Conservation (phyloP, 2,888 invertebrate species). For the Spilosoma lubricipeda region DNA sequence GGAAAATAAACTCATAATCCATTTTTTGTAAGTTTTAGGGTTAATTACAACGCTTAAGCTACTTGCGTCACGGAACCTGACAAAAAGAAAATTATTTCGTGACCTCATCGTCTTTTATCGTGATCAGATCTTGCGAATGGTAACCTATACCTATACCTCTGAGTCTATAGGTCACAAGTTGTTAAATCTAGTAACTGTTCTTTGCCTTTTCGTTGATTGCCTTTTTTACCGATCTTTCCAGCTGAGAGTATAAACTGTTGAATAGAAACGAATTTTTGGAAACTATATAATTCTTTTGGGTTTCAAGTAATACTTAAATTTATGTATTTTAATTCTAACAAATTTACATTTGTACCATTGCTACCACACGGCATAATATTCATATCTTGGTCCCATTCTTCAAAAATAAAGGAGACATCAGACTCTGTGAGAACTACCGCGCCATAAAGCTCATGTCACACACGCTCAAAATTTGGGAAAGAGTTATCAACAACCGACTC, state of each 20-base stretch:
- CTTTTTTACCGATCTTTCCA: neutral
- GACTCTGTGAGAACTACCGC: too few species aligned
- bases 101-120: neutral
- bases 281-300: neutral
- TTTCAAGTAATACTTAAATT: too few species aligned
- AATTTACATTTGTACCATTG: too few species aligned
- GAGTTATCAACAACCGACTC: too few species aligned
- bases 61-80: neutral
- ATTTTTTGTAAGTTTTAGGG: neutral
- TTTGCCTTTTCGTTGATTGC: neutral
- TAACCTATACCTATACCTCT: neutral
- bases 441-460: too few species aligned
- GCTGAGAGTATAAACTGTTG: too few species aligned
- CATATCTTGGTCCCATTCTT: too few species aligned
- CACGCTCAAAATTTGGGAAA: too few species aligned
- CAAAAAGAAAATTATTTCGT: neutral
- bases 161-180: neutral
- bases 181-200: neutral
- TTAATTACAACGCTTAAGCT: neutral
- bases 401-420: too few species aligned
- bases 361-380: too few species aligned
- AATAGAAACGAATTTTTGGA: neutral
- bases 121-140: neutral
- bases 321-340: too few species aligned
- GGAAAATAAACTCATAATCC: constrained; percentile 2